A percentile compares a stretch with the other conserved stretches of the same genome.
phyloP scores from a whole-genome alignment of 1,140 invertebrate genomes.

The Drosophila teissieri region DNA sequence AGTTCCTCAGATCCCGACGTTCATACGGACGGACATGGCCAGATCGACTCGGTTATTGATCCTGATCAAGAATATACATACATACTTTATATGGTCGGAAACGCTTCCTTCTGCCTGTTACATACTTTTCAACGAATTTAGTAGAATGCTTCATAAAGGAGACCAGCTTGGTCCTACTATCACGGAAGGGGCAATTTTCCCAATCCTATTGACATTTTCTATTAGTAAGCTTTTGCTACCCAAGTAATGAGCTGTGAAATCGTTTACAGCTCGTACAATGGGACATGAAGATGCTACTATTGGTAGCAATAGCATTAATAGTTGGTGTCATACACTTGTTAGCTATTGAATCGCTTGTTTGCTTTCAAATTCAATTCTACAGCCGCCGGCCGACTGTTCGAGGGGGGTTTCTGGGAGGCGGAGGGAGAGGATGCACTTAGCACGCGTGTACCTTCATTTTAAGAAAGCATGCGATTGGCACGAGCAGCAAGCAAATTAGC shows the following conservation, averaged over 20 bases:
- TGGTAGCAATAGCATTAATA: slow-evolving; percentile 5
- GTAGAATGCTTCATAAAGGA: not conserved
- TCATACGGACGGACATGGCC: too few relatives aligned
- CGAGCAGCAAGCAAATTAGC: slow-evolving; percentile 66
- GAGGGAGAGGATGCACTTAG: not conserved
- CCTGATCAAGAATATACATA: too few relatives aligned
- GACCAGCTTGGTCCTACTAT: not conserved
- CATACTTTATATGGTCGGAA: too few relatives aligned
- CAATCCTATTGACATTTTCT: not conserved
- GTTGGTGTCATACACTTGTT: slow-evolving; percentile 28
- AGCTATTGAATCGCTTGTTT: slow-evolving; percentile 33
- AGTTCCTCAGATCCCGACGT: too few relatives aligned
- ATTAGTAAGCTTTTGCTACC: not conserved
- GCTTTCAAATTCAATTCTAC: slow-evolving; percentile 55
- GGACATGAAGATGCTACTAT: not conserved
- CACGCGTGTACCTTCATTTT: slow-evolving; percentile 23
- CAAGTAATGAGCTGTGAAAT: not conserved
- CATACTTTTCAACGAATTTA: too few relatives aligned
- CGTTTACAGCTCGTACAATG: not conserved
- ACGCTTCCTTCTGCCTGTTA: too few relatives aligned
- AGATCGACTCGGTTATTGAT: too few relatives aligned
- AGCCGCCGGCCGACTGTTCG: not conserved
- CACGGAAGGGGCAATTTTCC: not conserved
- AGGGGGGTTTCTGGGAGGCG: not conserved
- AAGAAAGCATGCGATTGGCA: slow-evolving; percentile 39